Percentiles rank a stretch among this genome's conserved stretches.
phyloP scores from a whole-genome alignment of 2,113 vertebrate species.

The Laticauda laticaudata region DNA sequence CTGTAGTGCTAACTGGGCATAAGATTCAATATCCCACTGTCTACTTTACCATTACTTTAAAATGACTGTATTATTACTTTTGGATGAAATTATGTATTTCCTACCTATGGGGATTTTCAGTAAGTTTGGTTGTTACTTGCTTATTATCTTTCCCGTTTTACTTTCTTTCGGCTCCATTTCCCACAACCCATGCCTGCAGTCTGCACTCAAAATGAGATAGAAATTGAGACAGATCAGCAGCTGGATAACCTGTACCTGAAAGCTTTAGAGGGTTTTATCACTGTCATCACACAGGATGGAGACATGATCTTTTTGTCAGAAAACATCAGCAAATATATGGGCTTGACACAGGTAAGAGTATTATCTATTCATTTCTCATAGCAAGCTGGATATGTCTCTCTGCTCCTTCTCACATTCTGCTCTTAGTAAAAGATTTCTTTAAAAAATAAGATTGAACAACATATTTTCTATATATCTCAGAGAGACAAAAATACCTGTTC shows the following conservation, averaged over 20 bases:
- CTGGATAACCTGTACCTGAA: conserved; percentile 82
- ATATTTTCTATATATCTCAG: neutral
- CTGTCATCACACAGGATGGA: conserved; percentile 87
- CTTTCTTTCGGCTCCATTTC: neutral
- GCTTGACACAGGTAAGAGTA: conserved; percentile 86
- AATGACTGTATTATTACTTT: neutral
- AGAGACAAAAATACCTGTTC: neutral
- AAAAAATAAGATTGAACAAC: neutral
- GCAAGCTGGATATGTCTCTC: conserved; percentile 7
- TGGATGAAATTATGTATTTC: neutral
- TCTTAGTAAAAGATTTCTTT: neutral
- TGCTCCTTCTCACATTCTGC: conserved; percentile 26
- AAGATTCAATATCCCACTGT: neutral
- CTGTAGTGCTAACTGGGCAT: neutral
- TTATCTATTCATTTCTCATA: neutral
- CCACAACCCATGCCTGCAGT: conserved; percentile 56
- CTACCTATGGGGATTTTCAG: neutral
- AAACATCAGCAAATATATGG: conserved; percentile 92
- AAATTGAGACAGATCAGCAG: conserved; percentile 70
- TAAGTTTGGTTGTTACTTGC: neutral
- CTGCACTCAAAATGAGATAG: conserved; percentile 69
- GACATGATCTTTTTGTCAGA: conserved; percentile 94
- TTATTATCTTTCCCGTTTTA: neutral
- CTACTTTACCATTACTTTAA: neutral
- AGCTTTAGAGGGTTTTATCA: conserved; percentile 89